These are phyloP conservation scores for Vidua macroura DNA, from an alignment of 2,113 vertebrate species.

Conservation along the genomic window DNA sequence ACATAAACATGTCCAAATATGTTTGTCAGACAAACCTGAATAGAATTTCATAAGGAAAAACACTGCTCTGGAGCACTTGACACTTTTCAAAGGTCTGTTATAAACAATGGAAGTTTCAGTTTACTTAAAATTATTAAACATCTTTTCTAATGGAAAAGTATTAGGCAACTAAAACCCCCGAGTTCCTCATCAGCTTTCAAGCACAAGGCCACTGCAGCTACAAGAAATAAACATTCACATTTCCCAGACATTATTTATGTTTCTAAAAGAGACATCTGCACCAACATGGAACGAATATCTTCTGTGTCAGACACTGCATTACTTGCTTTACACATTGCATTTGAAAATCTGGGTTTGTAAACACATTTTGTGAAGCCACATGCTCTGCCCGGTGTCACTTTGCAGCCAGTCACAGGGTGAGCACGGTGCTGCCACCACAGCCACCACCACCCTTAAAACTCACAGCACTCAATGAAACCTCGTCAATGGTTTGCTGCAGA, in stretches of 20 bases:
- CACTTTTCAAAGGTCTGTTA: slow-evolving; percentile 54
- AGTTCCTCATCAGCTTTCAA: slow-evolving; percentile 30
- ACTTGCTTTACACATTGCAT: fast-evolving
- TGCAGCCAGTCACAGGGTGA: neutral
- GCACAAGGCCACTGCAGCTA: neutral
- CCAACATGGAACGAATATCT: fast-evolving
- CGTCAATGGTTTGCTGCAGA: fast-evolving
- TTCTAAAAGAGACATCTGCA: neutral
- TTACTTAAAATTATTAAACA: slow-evolving; percentile 57
- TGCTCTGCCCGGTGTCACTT: neutral
- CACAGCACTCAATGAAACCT: fast-evolving
- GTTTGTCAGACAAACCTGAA: slow-evolving; percentile 61
- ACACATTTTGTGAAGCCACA: neutral
- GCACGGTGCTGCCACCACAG: neutral
- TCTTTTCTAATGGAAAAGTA: slow-evolving; percentile 63
- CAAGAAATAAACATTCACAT: slow-evolving; percentile 34
- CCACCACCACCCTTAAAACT: neutral
- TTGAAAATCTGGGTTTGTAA: neutral
- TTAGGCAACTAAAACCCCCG: slow-evolving; percentile 4
- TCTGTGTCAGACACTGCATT: neutral
- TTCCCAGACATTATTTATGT: neutral
- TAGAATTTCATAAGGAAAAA: slow-evolving; percentile 59
- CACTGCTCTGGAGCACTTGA: slow-evolving; percentile 51
- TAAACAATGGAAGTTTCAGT: slow-evolving; percentile 63
- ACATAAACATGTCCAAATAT: slow-evolving; percentile 42